Evolutionary conservation across 2,797 vertebrate species (phyloP).

Genomic region (Emys orbicularis): DNA sequence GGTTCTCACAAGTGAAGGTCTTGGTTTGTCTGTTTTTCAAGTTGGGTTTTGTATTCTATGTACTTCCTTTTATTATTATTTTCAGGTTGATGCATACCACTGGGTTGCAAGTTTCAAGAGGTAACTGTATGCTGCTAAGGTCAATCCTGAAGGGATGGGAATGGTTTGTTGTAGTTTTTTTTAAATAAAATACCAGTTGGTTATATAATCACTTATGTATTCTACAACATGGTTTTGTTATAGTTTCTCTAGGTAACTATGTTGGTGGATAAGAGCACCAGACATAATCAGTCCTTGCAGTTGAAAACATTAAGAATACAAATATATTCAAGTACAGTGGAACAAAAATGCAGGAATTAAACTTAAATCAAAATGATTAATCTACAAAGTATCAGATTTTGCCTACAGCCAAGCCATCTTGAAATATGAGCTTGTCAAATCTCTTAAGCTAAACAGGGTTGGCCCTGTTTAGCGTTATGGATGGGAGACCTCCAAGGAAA

Average conservation of each 20-base stretch:
- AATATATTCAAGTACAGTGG: constrained; percentile 36
- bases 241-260: background rate
- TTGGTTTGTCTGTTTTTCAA: background rate
- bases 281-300: constrained; percentile 24
- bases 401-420: constrained; percentile 2
- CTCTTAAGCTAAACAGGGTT: background rate
- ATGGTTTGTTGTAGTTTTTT: background rate
- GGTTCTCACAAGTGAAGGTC: background rate
- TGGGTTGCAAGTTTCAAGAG: background rate
- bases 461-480: constrained; percentile 9
- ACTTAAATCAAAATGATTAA: constrained; percentile 11
- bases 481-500: constrained; percentile 54
- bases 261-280: background rate
- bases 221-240: constrained; percentile 38
- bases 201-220: constrained; percentile 39
- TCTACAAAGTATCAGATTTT: background rate
- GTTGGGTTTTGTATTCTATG: background rate
- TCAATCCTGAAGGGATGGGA: constrained; percentile 3
- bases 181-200: background rate
- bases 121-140: background rate
- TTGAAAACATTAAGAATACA: constrained; percentile 19
- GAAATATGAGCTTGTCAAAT: background rate
- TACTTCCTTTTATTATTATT: background rate
- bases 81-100: constrained; percentile 1
- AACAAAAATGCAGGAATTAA: constrained; percentile 32